A percentile compares a stretch with the other conserved stretches of the same genome.
These are phyloP conservation scores for Glyptemys insculpta DNA, from an alignment of 2,797 vertebrate genomes.

Conservation along the genomic window DNA sequence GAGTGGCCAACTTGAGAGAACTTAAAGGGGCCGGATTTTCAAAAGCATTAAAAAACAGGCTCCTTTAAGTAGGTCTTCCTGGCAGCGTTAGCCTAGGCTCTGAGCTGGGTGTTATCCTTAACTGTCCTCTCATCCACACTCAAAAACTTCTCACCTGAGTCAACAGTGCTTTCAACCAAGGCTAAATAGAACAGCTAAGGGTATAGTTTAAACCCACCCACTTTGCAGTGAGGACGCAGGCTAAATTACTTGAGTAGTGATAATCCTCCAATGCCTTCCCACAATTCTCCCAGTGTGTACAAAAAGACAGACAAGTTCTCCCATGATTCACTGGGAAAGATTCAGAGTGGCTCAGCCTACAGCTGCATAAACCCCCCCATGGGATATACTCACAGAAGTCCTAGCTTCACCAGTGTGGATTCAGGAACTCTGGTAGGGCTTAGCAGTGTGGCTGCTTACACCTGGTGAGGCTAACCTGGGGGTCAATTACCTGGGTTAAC, in stretches of 20 bases:
- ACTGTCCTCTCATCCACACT: not conserved
- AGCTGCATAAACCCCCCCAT: not conserved
- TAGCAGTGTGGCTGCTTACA: not conserved
- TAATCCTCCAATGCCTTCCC: not conserved
- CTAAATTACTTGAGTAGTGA: fast-evolving
- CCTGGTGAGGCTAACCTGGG: not conserved
- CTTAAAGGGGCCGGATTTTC: fast-evolving
- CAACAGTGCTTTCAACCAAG: not conserved
- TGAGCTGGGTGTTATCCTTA: not conserved
- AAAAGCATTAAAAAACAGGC: fast-evolving
- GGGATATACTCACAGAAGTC: not conserved
- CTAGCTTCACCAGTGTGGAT: not conserved
- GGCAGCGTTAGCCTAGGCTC: not conserved
- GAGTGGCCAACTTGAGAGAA: not conserved
- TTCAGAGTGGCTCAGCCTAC: not conserved
- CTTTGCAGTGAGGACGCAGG: not conserved
- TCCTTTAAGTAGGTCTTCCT: fast-evolving
- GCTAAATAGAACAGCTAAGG: not conserved
- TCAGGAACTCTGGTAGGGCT: not conserved
- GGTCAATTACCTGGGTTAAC: not conserved
- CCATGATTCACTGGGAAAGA: too few relatives aligned
- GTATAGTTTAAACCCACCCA: not conserved
- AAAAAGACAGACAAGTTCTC: not conserved
- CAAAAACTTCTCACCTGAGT: not conserved
- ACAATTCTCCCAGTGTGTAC: not conserved